Conservation (phyloP, 2,113 vertebrate genomes). For the Suricata suricatta region DNA sequence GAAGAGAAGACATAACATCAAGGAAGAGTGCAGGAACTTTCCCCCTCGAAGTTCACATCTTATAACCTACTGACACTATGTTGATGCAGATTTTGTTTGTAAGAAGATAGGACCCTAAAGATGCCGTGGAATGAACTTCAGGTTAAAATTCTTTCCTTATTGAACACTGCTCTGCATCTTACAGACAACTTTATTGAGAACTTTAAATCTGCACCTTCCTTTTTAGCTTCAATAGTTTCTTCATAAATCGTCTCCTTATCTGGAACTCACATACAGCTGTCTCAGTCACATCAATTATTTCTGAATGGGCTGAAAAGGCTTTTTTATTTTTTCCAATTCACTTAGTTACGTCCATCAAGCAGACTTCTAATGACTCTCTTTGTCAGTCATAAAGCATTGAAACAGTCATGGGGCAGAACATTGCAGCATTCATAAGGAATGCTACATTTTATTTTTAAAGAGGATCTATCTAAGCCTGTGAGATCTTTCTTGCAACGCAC, state of each 20-base stretch:
- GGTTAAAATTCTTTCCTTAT: conserved; percentile 55
- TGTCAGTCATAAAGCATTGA: conserved; percentile 69
- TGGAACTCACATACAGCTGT: conserved; percentile 69
- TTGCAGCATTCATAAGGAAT: background rate
- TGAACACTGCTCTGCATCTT: conserved; percentile 67
- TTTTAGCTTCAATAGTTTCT: conserved; percentile 75
- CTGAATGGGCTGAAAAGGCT: conserved; percentile 57
- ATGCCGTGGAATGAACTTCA: conserved; percentile 32
- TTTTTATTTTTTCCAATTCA: conserved; percentile 78
- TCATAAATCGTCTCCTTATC: conserved; percentile 71
- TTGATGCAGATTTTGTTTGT: conserved; percentile 68
- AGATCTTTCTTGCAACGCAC: background rate
- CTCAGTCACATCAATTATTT: conserved; percentile 71
- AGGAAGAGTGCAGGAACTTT: background rate
- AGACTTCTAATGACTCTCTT: conserved; percentile 75
- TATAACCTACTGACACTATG: background rate
- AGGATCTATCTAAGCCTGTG: background rate
- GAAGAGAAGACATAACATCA: background rate
- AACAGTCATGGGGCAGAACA: conserved; percentile 30
- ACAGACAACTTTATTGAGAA: conserved; percentile 64
- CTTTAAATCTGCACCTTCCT: conserved; percentile 69
- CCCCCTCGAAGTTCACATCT: conserved; percentile 18
- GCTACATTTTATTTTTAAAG: conserved; percentile 39
- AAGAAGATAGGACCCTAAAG: conserved; percentile 47
- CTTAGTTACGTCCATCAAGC: conserved; percentile 71